Percentiles rank a stretch among this genome's conserved stretches.
Evolutionary conservation across 2,113 vertebrate genomes (phyloP).

Genomic region (Thymallus thymallus): DNA sequence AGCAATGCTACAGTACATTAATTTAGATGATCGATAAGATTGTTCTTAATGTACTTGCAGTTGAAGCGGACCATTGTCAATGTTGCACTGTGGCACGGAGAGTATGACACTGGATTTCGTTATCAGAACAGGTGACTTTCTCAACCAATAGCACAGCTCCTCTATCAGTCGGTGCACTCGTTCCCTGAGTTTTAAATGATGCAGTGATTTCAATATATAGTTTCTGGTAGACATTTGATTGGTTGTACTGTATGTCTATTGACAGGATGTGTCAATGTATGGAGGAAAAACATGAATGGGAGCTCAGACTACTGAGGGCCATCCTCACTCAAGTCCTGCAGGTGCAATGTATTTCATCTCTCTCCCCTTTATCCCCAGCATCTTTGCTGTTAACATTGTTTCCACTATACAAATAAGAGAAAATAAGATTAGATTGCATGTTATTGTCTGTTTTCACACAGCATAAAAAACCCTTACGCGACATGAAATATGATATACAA

Average conservation of each 20-base stretch:
- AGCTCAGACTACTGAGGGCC: slow-evolving; percentile 47
- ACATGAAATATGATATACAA: too few species aligned
- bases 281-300: slow-evolving; percentile 31
- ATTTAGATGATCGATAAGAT: not conserved
- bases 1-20: not conserved
- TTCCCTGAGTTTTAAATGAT: not conserved
- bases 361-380: too few species aligned
- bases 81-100: slow-evolving; percentile 66
- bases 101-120: slow-evolving; percentile 6
- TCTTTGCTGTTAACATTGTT: too few species aligned
- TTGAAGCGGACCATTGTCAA: slow-evolving; percentile 63
- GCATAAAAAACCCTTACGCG: too few species aligned
- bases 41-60: slow-evolving; percentile 40
- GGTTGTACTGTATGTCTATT: not conserved
- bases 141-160: not conserved
- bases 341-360: slow-evolving; percentile 42
- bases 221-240: not conserved
- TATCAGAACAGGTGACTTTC: slow-evolving; percentile 46
- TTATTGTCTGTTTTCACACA: too few species aligned
- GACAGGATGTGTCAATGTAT: slow-evolving; percentile 52
- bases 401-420: too few species aligned
- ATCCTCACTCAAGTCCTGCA: slow-evolving; percentile 55
- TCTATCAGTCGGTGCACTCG: not conserved
- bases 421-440: too few species aligned
- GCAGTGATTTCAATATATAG: not conserved